Evolutionary conservation across 1,140 invertebrate species (phyloP), one percentile per base, ranked within the genome.

Genomic region (Drosophila sturtevanti): DNA sequence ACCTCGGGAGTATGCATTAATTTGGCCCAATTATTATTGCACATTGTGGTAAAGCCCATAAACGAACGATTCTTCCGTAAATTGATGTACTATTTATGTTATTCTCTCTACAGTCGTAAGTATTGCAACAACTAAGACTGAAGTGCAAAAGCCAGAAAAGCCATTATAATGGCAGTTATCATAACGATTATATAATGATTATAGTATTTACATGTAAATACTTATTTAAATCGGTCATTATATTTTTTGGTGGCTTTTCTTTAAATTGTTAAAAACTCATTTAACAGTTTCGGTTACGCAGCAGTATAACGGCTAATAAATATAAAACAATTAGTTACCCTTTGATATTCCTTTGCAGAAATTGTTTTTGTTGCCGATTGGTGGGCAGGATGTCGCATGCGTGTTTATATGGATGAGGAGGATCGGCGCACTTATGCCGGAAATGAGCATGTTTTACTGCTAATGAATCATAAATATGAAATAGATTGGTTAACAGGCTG

Each of bases 391-490:
- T 94, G 95, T 38, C 94, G 95, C 73, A 89, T 97, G 75, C 92
- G 94, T 52, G 86, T 98, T 14, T 98, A 97, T 82, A 94, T 95
- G 79, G 95, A 98, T 80, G 95, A 95, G 80, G 94, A 96, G 64
- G 95, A 97, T 75, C 95, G 95, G 89, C 93, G 96, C 3, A 95
- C 96, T 91, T 95, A 95, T 92, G 96, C 95, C 92, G 97, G 97
- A 10, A 96, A 96, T 72, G 97, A 99, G 90, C 97, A 99, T 93
- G 96, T 95, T 12, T 95, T 97, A 81, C 94, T 98, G 31, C 93
- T 99, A 27, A 98, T 99, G 96, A 99, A 99, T 92, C 98, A 99
- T 90, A 95, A 95, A 59, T 99, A 98, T 92, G 98, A 99, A 93
- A 95, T 98, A 62, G 98, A 99, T 92, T 99, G 98, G 97, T 92